Conservation (phyloP, 2,888 invertebrate genomes). For the Timema cristinae region DNA sequence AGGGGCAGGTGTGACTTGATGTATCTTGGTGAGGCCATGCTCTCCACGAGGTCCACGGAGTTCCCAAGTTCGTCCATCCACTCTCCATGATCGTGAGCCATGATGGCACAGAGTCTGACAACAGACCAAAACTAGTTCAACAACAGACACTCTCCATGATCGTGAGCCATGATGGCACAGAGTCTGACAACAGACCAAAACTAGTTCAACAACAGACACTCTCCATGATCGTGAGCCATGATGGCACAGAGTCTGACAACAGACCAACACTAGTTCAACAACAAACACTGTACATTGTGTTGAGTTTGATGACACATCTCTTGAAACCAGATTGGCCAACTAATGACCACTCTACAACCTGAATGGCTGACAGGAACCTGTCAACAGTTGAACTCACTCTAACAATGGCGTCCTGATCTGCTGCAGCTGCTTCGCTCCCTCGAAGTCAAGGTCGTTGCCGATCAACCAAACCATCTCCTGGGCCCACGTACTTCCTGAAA, state of each 20-base stretch:
- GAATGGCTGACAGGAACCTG: not conserved
- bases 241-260: slow-evolving; percentile 51
- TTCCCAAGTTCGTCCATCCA: slow-evolving; percentile 58
- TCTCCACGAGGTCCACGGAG: slow-evolving; percentile 66
- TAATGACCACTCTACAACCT: no score
- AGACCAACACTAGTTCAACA: no score
- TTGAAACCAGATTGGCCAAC: no score
- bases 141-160: slow-evolving; percentile 49
- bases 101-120: slow-evolving; percentile 52
- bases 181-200: slow-evolving; percentile 38
- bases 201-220: slow-evolving; percentile 38
- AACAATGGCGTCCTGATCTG: slow-evolving; percentile 71
- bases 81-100: slow-evolving; percentile 56
- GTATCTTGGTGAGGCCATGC: slow-evolving; percentile 66
- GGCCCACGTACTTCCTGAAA: slow-evolving; percentile 82
- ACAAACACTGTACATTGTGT: no score
- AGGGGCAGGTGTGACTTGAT: slow-evolving; percentile 72
- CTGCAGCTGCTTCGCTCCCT: slow-evolving; percentile 57
- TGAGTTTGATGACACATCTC: no score
- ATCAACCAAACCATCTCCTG: slow-evolving; percentile 94
- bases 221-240: slow-evolving; percentile 57
- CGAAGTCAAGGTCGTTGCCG: slow-evolving; percentile 72
- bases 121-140: no score
- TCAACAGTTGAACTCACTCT: slow-evolving; percentile 48
- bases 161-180: slow-evolving; percentile 58